phyloP scores from a whole-genome alignment of 2,888 invertebrate species.

The Aphodius granarius region DNA sequence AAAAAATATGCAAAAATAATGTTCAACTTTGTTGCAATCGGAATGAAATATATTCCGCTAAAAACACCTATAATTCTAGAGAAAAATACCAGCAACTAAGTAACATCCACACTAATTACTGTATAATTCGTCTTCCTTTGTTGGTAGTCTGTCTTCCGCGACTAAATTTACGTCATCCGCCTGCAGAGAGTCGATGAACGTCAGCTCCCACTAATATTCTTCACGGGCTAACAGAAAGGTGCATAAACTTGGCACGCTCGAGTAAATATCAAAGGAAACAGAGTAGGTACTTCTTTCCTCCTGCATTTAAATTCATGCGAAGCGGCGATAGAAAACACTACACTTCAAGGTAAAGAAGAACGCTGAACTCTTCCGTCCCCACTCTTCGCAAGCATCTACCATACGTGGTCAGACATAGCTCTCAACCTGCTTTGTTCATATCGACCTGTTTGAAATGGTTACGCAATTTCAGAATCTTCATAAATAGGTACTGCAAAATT shows the following conservation, averaged over 20 bases:
- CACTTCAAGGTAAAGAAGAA: constrained; percentile 22
- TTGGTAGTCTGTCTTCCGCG: neutral
- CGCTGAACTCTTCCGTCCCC: constrained; percentile 13
- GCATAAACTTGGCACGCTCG: constrained; percentile 13
- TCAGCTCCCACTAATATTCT: constrained; percentile 6
- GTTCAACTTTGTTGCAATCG: no score
- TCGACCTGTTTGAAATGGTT: neutral
- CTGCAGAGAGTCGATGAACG: neutral
- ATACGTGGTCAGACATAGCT: neutral
- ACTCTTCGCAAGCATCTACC: neutral
- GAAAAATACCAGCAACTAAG: neutral
- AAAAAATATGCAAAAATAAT: no score
- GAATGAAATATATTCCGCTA: neutral
- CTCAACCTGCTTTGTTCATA: neutral
- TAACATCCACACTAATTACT: neutral
- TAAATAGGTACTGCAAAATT: no score
- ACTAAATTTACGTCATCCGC: neutral
- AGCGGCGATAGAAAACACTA: constrained; percentile 16
- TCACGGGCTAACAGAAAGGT: constrained; percentile 1
- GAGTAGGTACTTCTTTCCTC: constrained; percentile 1
- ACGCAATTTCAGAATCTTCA: no score
- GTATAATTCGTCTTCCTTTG: neutral
- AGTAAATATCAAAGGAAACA: neutral
- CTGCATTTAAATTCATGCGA: constrained; percentile 17
- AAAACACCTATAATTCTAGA: neutral